Evolutionary conservation across 2,113 vertebrate species (phyloP).

Genomic region (Sisor rabdophorus): DNA sequence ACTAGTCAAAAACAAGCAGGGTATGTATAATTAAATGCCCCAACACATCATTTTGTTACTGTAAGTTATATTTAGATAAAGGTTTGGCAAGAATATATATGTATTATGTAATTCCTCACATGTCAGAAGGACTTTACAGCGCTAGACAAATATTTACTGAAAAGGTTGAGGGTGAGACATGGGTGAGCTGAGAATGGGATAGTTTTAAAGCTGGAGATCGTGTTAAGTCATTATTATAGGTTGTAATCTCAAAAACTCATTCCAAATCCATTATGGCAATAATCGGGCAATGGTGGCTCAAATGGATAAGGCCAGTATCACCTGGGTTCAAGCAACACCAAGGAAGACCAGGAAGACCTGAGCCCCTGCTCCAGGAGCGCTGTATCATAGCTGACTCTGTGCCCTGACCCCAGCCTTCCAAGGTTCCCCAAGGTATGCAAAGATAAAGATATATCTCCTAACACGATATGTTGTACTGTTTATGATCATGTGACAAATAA

Average conservation of each 20-base stretch:
- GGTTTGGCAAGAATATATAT: not conserved
- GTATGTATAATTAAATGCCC: not conserved
- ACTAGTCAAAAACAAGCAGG: not conserved
- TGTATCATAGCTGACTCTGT: no score
- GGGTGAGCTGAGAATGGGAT: not conserved
- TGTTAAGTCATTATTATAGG: not conserved
- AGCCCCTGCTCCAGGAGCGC: no score
- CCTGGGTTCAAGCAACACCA: not conserved
- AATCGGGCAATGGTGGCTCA: no score
- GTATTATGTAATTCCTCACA: not conserved
- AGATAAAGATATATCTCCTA: no score
- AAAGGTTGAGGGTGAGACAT: not conserved
- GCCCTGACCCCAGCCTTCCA: no score
- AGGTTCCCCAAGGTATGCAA: no score
- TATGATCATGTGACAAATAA: no score
- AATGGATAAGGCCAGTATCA: no score
- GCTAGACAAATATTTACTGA: not conserved
- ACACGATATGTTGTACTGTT: no score
- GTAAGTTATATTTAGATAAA: not conserved
- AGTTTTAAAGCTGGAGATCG: not conserved
- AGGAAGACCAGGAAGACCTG: no score
- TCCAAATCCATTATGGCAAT: not conserved
- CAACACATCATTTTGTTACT: not conserved
- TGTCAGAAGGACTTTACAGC: constrained; percentile 10
- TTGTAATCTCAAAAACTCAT: not conserved